Percentiles rank a stretch among this genome's conserved stretches.
phyloP scores from a whole-genome alignment of 2,113 vertebrate species.

The Amblyornis subalaris region DNA sequence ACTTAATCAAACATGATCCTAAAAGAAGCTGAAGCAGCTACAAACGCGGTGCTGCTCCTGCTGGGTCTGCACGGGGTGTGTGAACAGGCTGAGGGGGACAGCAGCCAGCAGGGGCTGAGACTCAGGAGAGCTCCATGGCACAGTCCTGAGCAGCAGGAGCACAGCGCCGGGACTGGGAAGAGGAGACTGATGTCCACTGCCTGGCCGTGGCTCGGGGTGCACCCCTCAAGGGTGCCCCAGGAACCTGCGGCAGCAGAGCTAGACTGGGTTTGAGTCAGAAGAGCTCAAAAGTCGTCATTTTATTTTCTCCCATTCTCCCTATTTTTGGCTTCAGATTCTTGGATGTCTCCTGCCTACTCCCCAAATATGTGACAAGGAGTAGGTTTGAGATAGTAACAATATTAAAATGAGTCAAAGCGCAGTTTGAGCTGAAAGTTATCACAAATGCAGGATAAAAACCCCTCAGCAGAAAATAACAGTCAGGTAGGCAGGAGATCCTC shows the following conservation, averaged over 20 bases:
- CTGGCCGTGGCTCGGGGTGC: rapidly evolving
- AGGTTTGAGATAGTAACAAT: constrained; percentile 58
- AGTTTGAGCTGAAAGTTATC: constrained; percentile 5
- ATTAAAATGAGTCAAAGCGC: constrained; percentile 37
- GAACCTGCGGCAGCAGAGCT: not conserved
- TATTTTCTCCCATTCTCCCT: constrained; percentile 21
- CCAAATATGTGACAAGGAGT: constrained; percentile 33
- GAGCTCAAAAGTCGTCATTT: not conserved
- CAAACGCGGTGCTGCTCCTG: rapidly evolving
- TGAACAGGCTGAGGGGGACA: rapidly evolving
- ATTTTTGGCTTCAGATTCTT: constrained; percentile 37
- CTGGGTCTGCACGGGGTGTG: rapidly evolving
- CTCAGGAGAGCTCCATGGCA: not conserved
- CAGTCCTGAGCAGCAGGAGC: not conserved
- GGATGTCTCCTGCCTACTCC: constrained; percentile 43
- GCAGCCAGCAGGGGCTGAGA: not conserved
- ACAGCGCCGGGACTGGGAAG: not conserved
- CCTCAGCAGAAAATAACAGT: not conserved
- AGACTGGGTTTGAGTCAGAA: not conserved
- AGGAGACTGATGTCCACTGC: rapidly evolving
- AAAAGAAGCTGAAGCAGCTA: not conserved
- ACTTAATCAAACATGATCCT: not conserved
- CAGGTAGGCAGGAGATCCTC: not conserved
- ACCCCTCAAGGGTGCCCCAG: not conserved
- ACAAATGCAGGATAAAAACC: not conserved